These are phyloP conservation scores for Acanthurus leucopareius DNA, from an alignment of 2,797 vertebrate genomes.

Conservation along the genomic window DNA sequence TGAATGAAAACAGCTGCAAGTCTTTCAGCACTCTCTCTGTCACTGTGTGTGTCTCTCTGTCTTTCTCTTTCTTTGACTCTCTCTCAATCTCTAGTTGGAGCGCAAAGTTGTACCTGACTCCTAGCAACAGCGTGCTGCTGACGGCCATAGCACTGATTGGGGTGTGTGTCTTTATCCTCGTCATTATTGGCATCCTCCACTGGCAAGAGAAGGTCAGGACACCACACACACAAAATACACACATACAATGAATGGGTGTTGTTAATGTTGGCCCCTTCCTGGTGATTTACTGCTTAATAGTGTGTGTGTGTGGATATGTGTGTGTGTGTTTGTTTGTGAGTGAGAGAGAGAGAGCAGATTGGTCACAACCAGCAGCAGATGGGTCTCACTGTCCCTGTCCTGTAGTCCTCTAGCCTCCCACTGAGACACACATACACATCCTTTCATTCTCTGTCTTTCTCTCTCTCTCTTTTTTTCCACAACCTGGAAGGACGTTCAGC, in stretches of 20 bases:
- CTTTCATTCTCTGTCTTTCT: neutral
- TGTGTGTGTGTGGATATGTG: constrained; percentile 22
- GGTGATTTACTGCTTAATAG: constrained; percentile 47
- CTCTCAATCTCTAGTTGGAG: constrained; percentile 89
- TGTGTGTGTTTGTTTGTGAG: constrained; percentile 18
- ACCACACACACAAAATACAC: constrained; percentile 48
- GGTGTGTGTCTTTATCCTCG: constrained; percentile 96
- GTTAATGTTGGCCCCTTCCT: constrained; percentile 48
- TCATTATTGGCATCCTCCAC: constrained; percentile 96
- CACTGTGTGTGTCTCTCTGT: constrained; percentile 21
- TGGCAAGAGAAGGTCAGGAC: constrained; percentile 97
- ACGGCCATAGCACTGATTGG: constrained; percentile 96
- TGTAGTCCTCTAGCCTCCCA: constrained; percentile 66
- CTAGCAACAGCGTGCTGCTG: constrained; percentile 96
- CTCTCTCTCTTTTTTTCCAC: constrained; percentile 13
- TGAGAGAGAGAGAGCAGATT: constrained; percentile 59
- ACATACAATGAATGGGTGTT: constrained; percentile 19
- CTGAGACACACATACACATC: constrained; percentile 50
- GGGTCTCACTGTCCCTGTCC: constrained; percentile 69
- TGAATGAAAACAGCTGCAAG: constrained; percentile 21
- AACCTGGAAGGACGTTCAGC: constrained; percentile 70
- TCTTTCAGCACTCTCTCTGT: constrained; percentile 21
- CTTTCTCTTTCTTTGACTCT: constrained; percentile 37
- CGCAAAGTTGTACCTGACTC: constrained; percentile 96
- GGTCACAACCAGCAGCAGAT: constrained; percentile 77